Percentiles rank a stretch among this genome's conserved stretches.
Evolutionary conservation across 2,113 vertebrate species (phyloP).

Genomic region (Tichodroma muraria): DNA sequence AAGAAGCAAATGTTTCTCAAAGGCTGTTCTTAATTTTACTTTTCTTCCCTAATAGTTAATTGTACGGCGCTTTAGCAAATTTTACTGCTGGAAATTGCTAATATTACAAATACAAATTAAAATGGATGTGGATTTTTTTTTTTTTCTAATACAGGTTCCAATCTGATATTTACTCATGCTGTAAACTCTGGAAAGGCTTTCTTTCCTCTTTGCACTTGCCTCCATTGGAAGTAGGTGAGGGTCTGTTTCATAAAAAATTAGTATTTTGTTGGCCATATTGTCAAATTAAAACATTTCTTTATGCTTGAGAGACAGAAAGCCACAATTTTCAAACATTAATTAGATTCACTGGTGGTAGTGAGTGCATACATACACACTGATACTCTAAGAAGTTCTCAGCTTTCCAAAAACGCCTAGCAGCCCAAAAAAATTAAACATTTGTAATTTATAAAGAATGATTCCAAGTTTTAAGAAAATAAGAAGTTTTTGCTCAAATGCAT

Average conservation of each 20-base stretch:
- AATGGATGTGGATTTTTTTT: neutral
- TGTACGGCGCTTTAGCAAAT: neutral
- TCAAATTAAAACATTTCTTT: slow-evolving; percentile 64
- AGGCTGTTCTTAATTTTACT: neutral
- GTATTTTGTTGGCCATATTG: slow-evolving; percentile 47
- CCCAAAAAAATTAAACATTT: slow-evolving; percentile 20
- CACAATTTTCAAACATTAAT: slow-evolving; percentile 62
- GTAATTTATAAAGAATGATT: slow-evolving; percentile 26
- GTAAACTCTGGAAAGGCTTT: neutral
- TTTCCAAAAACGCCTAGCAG: slow-evolving; percentile 22
- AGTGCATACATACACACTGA: neutral
- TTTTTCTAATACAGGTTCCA: neutral
- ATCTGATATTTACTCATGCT: neutral
- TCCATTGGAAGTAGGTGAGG: slow-evolving; percentile 7
- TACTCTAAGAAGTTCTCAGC: slow-evolving; percentile 37
- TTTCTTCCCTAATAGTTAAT: neutral
- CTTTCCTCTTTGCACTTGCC: neutral
- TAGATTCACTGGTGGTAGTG: slow-evolving; percentile 24
- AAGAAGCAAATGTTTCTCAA: neutral
- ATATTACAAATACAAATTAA: neutral
- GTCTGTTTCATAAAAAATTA: slow-evolving; percentile 53
- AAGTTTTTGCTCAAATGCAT: slow-evolving; percentile 21
- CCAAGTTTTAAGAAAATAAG: neutral
- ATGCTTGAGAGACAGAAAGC: slow-evolving; percentile 48
- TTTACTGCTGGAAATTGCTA: neutral